phyloP scores from a whole-genome alignment of 2,113 vertebrate genomes.

The Falco punctatus region DNA sequence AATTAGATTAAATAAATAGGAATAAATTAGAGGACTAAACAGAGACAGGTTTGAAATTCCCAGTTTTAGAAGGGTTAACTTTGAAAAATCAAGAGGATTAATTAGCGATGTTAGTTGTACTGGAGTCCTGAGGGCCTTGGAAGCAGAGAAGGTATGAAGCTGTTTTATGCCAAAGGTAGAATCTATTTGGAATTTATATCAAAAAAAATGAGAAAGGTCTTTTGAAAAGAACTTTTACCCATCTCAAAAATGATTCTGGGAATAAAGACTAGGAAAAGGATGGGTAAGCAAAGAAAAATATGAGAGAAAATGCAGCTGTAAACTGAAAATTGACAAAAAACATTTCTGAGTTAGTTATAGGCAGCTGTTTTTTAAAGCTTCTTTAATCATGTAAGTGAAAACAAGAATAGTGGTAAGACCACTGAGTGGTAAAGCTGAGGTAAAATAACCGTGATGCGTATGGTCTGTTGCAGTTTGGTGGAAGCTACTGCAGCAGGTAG shows the following conservation, averaged over 20 bases:
- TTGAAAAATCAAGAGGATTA: background rate
- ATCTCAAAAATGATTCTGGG: background rate
- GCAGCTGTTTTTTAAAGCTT: background rate
- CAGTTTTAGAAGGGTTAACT: background rate
- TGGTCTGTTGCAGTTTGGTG: background rate
- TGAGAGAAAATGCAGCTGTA: background rate
- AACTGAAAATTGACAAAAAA: background rate
- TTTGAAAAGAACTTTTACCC: background rate
- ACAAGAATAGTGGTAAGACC: background rate
- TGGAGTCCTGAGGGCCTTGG: background rate
- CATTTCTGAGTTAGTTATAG: background rate
- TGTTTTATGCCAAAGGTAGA: background rate
- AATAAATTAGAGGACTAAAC: background rate
- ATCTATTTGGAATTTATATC: background rate
- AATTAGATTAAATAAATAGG: background rate
- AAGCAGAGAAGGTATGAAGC: background rate
- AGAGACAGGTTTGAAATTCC: background rate
- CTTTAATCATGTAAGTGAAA: background rate
- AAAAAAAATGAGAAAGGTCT: background rate
- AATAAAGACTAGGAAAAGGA: background rate
- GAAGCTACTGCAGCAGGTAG: background rate
- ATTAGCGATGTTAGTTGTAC: background rate
- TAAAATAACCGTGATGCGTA: background rate
- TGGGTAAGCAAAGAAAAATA: background rate
- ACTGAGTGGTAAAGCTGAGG: background rate